phyloP scores from a whole-genome alignment of 2,797 vertebrate genomes.

The Bufotes viridis region DNA sequence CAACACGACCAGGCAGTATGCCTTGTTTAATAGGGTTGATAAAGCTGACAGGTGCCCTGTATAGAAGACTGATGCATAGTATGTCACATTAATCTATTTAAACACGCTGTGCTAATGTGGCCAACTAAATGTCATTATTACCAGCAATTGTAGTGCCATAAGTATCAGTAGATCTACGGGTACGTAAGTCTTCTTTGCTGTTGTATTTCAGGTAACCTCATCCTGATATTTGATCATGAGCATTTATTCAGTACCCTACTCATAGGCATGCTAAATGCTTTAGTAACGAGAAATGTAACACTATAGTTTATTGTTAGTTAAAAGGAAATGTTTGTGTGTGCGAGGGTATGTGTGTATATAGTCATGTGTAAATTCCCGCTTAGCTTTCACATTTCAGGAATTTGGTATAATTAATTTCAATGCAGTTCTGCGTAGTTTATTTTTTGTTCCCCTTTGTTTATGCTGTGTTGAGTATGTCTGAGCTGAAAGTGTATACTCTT shows the following conservation, averaged over 20 bases:
- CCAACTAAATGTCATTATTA: not conserved
- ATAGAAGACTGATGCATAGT: not conserved
- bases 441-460: constrained; percentile 54
- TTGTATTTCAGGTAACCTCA: no score
- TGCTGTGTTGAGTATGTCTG: constrained; percentile 48
- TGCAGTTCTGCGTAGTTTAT: constrained; percentile 48
- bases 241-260: not conserved
- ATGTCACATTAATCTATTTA: not conserved
- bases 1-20: no score
- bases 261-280: not conserved
- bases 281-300: not conserved
- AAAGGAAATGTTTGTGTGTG: constrained; percentile 26
- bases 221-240: not conserved
- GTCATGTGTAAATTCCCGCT: constrained; percentile 27
- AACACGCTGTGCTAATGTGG: not conserved
- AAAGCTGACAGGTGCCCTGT: no score
- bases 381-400: constrained; percentile 48
- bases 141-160: not conserved
- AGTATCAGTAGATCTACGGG: not conserved
- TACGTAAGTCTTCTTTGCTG: no score
- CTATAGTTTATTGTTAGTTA: constrained; percentile 28
- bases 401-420: constrained; percentile 48
- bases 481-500: constrained; percentile 33
- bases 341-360: constrained; percentile 20
- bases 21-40: no score